These are phyloP conservation scores for Coptodon bakossiorum DNA, from an alignment of 2,113 vertebrate species.

Conservation along the genomic window DNA sequence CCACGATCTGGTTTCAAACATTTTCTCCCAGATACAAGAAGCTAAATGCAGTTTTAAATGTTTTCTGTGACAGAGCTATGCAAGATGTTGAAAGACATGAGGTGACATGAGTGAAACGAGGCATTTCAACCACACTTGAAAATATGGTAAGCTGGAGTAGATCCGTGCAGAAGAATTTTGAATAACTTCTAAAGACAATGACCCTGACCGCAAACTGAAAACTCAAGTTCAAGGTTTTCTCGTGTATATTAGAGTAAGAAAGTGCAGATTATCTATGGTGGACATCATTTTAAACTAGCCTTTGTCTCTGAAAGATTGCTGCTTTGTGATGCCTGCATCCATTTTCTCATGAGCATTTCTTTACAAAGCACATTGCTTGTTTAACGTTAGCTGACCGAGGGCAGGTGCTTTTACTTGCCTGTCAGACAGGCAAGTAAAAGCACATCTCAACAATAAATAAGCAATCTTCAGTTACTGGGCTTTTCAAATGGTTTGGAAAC, in stretches of 20 bases:
- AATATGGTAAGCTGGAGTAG: not conserved
- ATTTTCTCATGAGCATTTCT: not conserved
- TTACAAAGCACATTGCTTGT: not conserved
- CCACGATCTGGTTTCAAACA: not conserved
- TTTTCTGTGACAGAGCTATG: not conserved
- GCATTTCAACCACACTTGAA: not conserved
- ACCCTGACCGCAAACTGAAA: not conserved
- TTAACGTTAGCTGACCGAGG: not conserved
- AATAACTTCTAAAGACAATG: not conserved
- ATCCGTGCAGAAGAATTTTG: not conserved
- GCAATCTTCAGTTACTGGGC: conserved; percentile 9
- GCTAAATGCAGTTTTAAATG: not conserved
- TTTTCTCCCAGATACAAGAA: not conserved
- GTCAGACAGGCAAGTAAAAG: not conserved
- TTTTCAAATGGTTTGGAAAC: conserved; percentile 35
- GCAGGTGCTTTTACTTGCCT: not conserved
- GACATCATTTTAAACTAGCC: not conserved
- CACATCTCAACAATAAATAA: not conserved
- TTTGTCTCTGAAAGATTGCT: not conserved
- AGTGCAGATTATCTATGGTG: not conserved
- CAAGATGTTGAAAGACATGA: conserved; percentile 5
- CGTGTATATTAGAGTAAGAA: not conserved
- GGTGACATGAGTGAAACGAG: not conserved
- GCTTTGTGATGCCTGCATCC: not conserved
- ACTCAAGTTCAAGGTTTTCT: not conserved